Evolutionary conservation across 2,113 vertebrate genomes (phyloP), one percentile per base, ranked within the genome.

Genomic region (Asarcornis scutulata): DNA sequence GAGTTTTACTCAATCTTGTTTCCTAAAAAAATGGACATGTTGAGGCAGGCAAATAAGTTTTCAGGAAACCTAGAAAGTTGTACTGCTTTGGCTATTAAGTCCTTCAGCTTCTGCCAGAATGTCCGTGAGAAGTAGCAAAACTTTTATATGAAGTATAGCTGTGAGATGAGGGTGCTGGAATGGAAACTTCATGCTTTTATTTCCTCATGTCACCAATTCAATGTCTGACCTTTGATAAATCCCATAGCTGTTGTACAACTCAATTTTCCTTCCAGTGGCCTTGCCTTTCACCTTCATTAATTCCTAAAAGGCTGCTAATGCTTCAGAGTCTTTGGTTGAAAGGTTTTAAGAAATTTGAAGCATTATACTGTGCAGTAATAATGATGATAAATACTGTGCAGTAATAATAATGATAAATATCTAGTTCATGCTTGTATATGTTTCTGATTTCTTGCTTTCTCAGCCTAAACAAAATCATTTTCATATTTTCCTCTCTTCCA

Each of bases 251-350:
- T 40, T 73, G 21, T 81, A 74, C 50, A 78, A n/a, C 38, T 82
- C 80, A 78, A 56, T 90, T 94, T 94, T 86, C 88, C 68, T 83
- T 93, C 50, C 53, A 50, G 18, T 58, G 66, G 59, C 66, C 69
- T 93, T 94, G 64, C 9, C 31, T 68, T 95, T 86, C 62, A 81
- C 60, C 53, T 88, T 81, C 64, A 73, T 95, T 93, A 79, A 40
- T 62, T 90, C 53, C 81, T 84, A 36, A 79, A 90, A 88, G 64
- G 44, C 13, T 50, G n/a, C 67, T 90, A 95, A 75, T 1, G 3
- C 44, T 93, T 93, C 46, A 53, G 23, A 94, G 13, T 75, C 48
- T 86, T 78, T 83, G 25, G 40, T 56, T 88, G 87, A 55, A 88
- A 71, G 60, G 25, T 80, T 88, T 85, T 63, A 89, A 94, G 90